Base-by-base conservation (phyloP, 2,113 vertebrate species). In the Myocastor coypus region DNA sequence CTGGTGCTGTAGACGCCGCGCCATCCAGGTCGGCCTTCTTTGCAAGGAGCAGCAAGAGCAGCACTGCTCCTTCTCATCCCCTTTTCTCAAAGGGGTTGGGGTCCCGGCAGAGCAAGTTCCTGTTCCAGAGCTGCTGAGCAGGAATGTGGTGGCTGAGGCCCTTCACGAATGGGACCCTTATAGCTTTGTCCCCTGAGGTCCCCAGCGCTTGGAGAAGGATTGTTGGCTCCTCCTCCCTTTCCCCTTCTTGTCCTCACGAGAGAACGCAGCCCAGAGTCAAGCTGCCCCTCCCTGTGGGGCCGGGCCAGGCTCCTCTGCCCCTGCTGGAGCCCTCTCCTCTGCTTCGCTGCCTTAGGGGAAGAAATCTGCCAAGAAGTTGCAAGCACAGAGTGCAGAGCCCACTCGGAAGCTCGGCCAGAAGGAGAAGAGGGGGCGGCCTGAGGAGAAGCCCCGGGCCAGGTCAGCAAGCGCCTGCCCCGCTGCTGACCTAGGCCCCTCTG, bases 371-470 rank as follows among this genome's bases (percentile, higher is more conserved):
- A 99, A 99, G 98, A 99, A 99, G 64, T 50, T 42, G 11, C 98
- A 94, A 26, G 42, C 95, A 19, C 98, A 94, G 32, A 87, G 97
- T 83, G 89, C 97, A 0, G 99, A 99, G 94, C 97, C 99, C 89
- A 97, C 98, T 78, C 99, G 98, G 98, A 99, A 99, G 97, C 97
- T 98, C 0, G 98, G 98, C 96, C 98, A 98, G 97, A 99, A 99
- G 98, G 99, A 99, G 96, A 99, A 99, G 97, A 98, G 98, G 86
- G 99, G 99, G 75, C 98, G 98, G 55, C 98, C 98, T 6, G 99
- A 99, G 83, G 99, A 99, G 96, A 99, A 98, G 92, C 97, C 98
- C 17, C 99, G 99, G 97, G 97, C 98, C 78, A 99, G 98, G 99
- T 99, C 96, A 98, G 98, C 80, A 26, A 42, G 37, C 17, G 46